Evolutionary conservation across 2,797 vertebrate genomes (phyloP).

Genomic region (Hydrocynus forskahlii): DNA sequence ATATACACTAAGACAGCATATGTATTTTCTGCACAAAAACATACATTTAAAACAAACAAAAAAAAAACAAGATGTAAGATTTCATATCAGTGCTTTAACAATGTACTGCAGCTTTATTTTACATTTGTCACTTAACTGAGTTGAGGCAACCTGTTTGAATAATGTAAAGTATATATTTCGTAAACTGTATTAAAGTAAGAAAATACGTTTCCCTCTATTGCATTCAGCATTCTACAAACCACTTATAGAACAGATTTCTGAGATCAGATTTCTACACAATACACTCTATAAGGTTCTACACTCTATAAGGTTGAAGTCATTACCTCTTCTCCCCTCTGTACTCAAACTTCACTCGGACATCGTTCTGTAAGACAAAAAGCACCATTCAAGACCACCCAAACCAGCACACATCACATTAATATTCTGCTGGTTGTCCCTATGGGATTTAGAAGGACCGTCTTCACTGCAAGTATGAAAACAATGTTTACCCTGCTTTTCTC

Average conservation of each 20-base stretch:
- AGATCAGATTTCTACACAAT: too few relatives aligned
- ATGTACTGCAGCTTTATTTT: background rate
- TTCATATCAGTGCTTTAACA: too few relatives aligned
- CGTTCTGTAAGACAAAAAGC: slow-evolving; percentile 82
- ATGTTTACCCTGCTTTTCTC: background rate
- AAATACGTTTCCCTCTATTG: background rate
- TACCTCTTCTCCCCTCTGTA: slow-evolving; percentile 98
- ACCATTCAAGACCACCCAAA: background rate
- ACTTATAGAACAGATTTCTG: too few relatives aligned
- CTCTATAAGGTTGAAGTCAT: slow-evolving; percentile 51
- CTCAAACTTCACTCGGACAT: slow-evolving; percentile 98
- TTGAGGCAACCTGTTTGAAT: background rate
- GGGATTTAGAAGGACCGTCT: background rate
- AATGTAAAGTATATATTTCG: background rate
- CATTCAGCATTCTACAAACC: background rate
- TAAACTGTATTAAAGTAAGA: background rate
- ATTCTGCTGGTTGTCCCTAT: background rate
- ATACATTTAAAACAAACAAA: too few relatives aligned
- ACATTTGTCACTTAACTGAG: too few relatives aligned
- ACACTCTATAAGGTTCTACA: slow-evolving; percentile 4
- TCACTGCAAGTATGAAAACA: background rate
- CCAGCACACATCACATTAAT: background rate
- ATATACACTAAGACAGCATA: too few relatives aligned
- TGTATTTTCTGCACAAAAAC: too few relatives aligned
- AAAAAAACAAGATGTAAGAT: too few relatives aligned